These are phyloP conservation scores for Lepidurus packardi DNA, from an alignment of 1,140 invertebrate species.

Conservation along the genomic window DNA sequence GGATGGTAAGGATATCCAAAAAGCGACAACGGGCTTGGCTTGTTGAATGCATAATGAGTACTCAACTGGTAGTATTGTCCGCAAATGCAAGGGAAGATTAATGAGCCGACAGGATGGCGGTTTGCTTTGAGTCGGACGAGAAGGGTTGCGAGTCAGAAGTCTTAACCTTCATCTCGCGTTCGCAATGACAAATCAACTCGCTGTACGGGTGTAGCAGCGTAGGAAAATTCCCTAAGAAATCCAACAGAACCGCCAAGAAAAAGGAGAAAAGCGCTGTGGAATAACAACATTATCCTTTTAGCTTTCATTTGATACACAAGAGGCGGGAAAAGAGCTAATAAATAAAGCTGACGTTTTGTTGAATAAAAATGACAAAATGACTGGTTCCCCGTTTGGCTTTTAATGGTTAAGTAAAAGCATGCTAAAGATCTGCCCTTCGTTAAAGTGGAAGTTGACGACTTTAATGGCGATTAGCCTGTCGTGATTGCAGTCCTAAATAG, in stretches of 20 bases:
- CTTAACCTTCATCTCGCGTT: neutral
- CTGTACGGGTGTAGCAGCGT: neutral
- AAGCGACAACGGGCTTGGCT: neutral
- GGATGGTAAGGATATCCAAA: neutral
- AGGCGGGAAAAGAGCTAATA: too few relatives aligned
- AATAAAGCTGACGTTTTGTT: too few relatives aligned
- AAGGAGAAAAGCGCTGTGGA: neutral
- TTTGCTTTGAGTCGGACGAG: neutral
- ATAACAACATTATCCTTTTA: neutral
- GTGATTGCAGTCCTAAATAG: constrained; percentile 4
- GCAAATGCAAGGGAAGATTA: constrained; percentile 10
- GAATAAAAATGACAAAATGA: too few relatives aligned
- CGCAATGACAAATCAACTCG: constrained; percentile 5
- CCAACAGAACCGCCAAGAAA: neutral
- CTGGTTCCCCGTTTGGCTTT: too few relatives aligned
- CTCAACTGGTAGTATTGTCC: constrained; percentile 18
- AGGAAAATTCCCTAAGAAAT: neutral
- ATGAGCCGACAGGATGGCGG: constrained; percentile 8
- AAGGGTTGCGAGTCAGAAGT: constrained; percentile 9
- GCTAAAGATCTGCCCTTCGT: neutral
- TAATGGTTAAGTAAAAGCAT: too few relatives aligned
- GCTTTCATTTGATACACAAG: neutral
- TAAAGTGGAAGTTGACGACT: neutral
- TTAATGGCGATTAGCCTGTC: constrained; percentile 18
- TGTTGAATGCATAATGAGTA: neutral